Evolutionary conservation across 2,797 vertebrate species (phyloP).

Genomic region (Scolopax rusticola): DNA sequence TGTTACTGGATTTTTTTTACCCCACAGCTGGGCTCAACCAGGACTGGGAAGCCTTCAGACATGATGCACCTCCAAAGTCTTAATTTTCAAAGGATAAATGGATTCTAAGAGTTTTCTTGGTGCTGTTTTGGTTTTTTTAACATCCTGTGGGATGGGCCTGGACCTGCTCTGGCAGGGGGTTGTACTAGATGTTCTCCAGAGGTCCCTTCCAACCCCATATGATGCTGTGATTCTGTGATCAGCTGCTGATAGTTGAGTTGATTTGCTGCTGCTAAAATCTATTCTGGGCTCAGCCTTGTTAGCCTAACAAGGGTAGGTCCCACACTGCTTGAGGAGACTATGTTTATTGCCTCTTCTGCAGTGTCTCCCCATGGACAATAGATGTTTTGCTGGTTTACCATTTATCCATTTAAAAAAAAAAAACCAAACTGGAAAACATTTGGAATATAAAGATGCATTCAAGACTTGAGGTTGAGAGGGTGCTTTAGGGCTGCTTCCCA

Average conservation of each 20-base stretch:
- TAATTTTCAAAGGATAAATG: background rate
- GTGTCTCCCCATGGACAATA: background rate
- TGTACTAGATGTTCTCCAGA: no score
- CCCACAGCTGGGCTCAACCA: background rate
- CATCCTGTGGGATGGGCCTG: background rate
- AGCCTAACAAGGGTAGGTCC: background rate
- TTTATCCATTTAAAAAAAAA: background rate
- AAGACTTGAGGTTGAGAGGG: background rate
- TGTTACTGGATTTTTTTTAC: background rate
- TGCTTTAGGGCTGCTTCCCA: background rate
- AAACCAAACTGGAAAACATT: background rate
- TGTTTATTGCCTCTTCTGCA: background rate
- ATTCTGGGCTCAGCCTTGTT: background rate
- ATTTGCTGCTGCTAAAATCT: background rate
- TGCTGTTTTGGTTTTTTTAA: background rate
- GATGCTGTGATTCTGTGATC: no score
- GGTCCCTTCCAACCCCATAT: no score
- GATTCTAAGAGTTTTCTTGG: background rate
- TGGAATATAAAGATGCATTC: background rate
- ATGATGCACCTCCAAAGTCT: background rate
- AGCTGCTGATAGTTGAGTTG: background rate
- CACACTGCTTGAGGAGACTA: background rate
- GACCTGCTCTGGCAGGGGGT: no score
- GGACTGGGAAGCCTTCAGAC: background rate
- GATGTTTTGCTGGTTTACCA: background rate